Percentiles rank a stretch among this genome's conserved stretches.
These are phyloP conservation scores for Epiblema foenella DNA, from an alignment of 2,888 invertebrate species.

Conservation along the genomic window DNA sequence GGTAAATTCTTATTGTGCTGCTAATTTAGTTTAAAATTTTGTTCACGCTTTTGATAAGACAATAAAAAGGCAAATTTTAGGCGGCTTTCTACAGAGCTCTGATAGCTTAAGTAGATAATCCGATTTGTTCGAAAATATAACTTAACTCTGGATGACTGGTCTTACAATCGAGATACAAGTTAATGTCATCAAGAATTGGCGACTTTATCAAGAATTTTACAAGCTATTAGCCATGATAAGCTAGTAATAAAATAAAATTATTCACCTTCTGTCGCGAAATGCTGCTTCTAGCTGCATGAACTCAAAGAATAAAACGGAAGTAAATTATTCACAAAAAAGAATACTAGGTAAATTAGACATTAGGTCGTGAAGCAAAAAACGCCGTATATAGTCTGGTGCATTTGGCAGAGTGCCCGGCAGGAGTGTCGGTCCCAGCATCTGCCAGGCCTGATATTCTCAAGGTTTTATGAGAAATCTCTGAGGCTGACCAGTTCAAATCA, in stretches of 20 bases:
- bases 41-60: neutral
- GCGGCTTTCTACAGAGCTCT: no score
- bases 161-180: no score
- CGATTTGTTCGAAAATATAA: no score
- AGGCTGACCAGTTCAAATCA: neutral
- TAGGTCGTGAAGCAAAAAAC: slow-evolving; percentile 39
- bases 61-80: no score
- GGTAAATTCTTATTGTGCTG: slow-evolving; percentile 33
- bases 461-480: neutral
- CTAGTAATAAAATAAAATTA: neutral
- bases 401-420: slow-evolving; percentile 73
- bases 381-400: slow-evolving; percentile 54
- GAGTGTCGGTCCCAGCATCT: slow-evolving; percentile 56
- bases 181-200: no score
- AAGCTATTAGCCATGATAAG: neutral
- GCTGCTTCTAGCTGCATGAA: neutral
- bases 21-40: neutral
- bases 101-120: no score
- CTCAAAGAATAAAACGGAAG: slow-evolving; percentile 2
- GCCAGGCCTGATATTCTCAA: slow-evolving; percentile 26
- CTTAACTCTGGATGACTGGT: no score
- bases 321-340: slow-evolving; percentile 29
- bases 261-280: neutral
- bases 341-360: slow-evolving; percentile 38
- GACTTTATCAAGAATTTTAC: no score